Conservation (phyloP, 2,113 vertebrate species). For the Edolisoma coerulescens region DNA sequence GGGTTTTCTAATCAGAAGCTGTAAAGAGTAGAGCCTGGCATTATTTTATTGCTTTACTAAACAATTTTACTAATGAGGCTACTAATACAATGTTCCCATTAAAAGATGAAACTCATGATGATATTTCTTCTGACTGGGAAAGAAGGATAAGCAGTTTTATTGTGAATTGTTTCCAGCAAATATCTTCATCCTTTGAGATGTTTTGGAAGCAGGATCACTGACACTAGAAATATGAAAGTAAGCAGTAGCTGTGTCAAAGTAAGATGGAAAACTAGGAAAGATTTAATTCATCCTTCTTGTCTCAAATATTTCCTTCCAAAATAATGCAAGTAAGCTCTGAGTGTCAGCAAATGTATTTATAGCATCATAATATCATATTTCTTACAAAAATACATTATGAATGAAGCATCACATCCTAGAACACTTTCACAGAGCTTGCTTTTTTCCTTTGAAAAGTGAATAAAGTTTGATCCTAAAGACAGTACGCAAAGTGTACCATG, state of each 20-base stretch:
- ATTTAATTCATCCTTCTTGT: neutral
- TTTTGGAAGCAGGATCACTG: neutral
- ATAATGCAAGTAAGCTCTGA: neutral
- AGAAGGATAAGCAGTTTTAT: neutral
- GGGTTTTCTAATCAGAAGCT: neutral
- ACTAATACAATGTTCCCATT: neutral
- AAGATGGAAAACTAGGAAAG: neutral
- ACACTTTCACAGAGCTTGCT: neutral
- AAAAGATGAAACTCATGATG: neutral
- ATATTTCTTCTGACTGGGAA: neutral
- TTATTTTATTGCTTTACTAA: slow-evolving; percentile 17
- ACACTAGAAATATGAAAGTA: neutral
- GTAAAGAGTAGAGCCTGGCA: neutral
- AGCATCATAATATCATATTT: neutral
- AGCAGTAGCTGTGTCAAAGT: neutral
- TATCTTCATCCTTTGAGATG: neutral
- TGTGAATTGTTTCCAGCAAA: neutral
- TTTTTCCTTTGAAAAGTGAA: neutral
- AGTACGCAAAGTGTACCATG: neutral
- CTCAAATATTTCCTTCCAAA: neutral
- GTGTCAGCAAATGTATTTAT: neutral
- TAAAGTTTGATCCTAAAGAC: neutral
- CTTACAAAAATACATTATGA: neutral
- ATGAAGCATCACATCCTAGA: neutral
- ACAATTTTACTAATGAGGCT: neutral